Percentiles rank a stretch among this genome's conserved stretches.
Conservation (phyloP, 2,797 vertebrate species). For the Lophotriccus pileatus region DNA sequence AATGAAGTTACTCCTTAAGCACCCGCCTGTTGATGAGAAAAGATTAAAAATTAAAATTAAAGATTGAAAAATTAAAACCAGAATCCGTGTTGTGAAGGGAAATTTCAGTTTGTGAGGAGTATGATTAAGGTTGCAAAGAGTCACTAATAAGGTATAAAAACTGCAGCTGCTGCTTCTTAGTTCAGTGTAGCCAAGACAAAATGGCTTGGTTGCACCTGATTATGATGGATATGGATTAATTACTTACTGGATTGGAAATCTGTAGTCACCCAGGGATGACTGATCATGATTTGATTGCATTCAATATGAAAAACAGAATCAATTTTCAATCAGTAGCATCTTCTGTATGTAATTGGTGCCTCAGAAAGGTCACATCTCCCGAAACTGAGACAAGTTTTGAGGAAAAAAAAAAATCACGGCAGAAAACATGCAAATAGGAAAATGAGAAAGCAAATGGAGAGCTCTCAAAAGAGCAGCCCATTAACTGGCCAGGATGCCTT, state of each 20-base stretch:
- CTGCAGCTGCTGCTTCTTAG: background rate
- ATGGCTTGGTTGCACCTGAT: slow-evolving; percentile 1
- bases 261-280: background rate
- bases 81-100: background rate
- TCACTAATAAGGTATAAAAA: background rate
- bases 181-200: background rate
- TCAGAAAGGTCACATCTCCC: background rate
- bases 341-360: background rate
- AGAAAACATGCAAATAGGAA: background rate
- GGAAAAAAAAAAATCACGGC: background rate
- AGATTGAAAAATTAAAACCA: background rate
- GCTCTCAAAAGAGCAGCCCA: background rate
- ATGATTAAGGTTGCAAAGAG: background rate
- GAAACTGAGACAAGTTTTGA: background rate
- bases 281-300: slow-evolving; percentile 19
- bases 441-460: background rate
- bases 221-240: background rate
- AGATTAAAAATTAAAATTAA: background rate
- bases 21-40: background rate
- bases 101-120: background rate
- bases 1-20: background rate
- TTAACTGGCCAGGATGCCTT: background rate
- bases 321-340: background rate
- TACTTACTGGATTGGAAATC: background rate
- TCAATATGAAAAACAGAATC: background rate